phyloP scores from a whole-genome alignment of 1,140 invertebrate genomes.

The Ruditapes philippinarum region DNA sequence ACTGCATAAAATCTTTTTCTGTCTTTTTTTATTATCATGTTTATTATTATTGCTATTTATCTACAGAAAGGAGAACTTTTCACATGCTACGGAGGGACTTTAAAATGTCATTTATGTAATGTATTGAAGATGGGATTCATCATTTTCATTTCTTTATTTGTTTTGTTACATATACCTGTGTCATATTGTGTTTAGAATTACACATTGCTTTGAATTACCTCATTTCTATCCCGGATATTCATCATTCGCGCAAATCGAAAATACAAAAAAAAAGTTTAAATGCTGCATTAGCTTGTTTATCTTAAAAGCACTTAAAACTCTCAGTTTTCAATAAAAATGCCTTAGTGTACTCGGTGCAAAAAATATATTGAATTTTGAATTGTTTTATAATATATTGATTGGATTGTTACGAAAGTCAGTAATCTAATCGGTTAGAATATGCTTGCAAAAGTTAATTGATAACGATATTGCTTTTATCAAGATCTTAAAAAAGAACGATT shows the following conservation, averaged over 20 bases:
- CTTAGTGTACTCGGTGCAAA: no score
- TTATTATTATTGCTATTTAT: constrained; percentile 8
- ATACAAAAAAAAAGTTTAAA: no score
- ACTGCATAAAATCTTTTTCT: neutral
- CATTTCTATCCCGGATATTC: neutral
- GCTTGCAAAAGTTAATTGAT: no score
- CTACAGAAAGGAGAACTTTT: neutral
- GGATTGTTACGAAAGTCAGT: no score
- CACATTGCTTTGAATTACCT: neutral
- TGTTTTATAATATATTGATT: no score
- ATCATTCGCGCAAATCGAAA: neutral
- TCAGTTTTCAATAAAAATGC: no score
- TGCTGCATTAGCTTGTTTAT: no score
- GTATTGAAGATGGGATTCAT: constrained; percentile 15
- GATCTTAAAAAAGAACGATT: no score
- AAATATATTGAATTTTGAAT: no score
- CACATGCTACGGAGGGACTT: constrained; percentile 31
- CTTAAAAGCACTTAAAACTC: no score
- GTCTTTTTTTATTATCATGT: neutral
- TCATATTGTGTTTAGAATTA: constrained; percentile 21
- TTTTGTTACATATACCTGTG: constrained; percentile 14
- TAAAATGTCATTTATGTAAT: constrained; percentile 28
- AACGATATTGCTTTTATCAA: no score
- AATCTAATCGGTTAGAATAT: no score
- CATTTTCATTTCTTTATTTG: constrained; percentile 1